phyloP scores from a whole-genome alignment of 2,113 vertebrate genomes.

The Cisticola juncidis region DNA sequence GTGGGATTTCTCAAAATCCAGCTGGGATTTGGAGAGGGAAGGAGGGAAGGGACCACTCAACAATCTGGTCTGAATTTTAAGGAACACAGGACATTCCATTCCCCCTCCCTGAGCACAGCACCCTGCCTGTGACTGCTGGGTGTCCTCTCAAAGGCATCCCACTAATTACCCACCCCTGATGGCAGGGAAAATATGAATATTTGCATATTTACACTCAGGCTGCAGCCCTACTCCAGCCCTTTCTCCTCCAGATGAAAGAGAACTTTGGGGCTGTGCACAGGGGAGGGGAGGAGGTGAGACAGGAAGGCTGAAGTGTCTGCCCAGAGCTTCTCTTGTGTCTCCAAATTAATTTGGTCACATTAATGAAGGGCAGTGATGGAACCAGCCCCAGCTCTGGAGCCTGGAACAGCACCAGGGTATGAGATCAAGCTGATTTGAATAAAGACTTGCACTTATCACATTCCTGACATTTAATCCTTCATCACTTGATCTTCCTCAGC shows the following conservation, averaged over 20 bases:
- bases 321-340: not conserved
- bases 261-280: not conserved
- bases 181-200: not conserved
- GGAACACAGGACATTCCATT: not conserved
- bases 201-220: not conserved
- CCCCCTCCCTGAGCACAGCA: not conserved
- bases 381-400: not conserved
- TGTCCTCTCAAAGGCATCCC: not conserved
- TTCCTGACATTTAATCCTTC: constrained; percentile 31
- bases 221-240: not conserved
- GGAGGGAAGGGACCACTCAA: not conserved
- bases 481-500: not conserved
- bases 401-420: not conserved
- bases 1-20: not conserved
- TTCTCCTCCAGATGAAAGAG: constrained; percentile 44
- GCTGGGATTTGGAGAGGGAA: not conserved
- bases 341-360: not conserved
- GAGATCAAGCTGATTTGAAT: constrained; percentile 46
- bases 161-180: not conserved
- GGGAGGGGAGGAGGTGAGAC: constrained; percentile 26
- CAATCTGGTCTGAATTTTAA: not conserved
- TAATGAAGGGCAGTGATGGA: constrained; percentile 50
- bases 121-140: not conserved
- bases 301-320: not conserved
- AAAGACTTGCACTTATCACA: constrained; percentile 10